Evolutionary conservation across 2,113 vertebrate genomes (phyloP).

Genomic region (Motacilla alba): DNA sequence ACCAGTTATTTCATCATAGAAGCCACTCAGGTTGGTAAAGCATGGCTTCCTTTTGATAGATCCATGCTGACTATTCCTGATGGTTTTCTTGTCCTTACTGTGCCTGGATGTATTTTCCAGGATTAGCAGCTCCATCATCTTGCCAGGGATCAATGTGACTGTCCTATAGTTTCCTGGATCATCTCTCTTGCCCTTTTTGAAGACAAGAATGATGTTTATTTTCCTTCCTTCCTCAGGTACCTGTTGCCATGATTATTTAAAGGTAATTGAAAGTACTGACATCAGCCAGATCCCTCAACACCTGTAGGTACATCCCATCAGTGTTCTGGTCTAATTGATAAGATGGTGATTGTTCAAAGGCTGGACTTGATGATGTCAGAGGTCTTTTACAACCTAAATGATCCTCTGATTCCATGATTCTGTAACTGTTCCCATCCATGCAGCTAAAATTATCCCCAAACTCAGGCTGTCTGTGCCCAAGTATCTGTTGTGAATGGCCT

Average conservation of each 20-base stretch:
- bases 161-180: background rate
- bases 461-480: background rate
- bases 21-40: background rate
- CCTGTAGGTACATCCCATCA: background rate
- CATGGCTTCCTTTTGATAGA: background rate
- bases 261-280: background rate
- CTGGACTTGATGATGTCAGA: background rate
- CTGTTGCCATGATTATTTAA: background rate
- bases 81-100: background rate
- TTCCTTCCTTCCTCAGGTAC: background rate
- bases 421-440: background rate
- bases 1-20: background rate
- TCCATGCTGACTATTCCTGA: background rate
- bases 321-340: background rate
- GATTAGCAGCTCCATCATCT: background rate
- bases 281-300: background rate
- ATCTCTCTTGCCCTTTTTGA: background rate
- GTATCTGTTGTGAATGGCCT: background rate
- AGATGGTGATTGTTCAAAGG: background rate
- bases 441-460: background rate
- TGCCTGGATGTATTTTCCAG: background rate
- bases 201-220: background rate
- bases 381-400: background rate
- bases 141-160: background rate
- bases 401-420: background rate